phyloP scores from a whole-genome alignment of 2,888 invertebrate species.

The Bursaphelenchus okinawaensis region DNA sequence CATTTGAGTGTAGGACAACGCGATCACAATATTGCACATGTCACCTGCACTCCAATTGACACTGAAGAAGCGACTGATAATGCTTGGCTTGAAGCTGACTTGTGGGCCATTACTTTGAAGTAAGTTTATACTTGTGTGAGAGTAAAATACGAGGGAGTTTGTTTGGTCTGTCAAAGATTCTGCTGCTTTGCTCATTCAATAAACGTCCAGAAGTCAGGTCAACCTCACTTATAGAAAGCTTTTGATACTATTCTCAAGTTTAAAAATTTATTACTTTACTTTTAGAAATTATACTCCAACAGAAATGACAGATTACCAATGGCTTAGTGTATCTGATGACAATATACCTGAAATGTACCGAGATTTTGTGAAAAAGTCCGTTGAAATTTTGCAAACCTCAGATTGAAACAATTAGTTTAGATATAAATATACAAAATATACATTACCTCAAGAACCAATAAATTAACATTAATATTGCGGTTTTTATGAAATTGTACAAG shows the following conservation, averaged over 20 bases:
- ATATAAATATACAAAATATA: too few relatives aligned
- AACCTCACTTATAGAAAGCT: background rate
- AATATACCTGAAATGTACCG: background rate
- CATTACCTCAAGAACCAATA: too few relatives aligned
- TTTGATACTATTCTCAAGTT: background rate
- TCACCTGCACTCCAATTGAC: conserved; percentile 30
- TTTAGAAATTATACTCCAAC: background rate
- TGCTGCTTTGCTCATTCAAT: too few relatives aligned
- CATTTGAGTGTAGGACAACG: conserved; percentile 26
- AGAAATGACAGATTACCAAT: background rate
- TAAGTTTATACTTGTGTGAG: too few relatives aligned
- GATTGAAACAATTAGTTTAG: too few relatives aligned
- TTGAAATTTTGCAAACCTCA: background rate
- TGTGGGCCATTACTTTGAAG: conserved; percentile 36
- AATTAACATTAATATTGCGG: too few relatives aligned
- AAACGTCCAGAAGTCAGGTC: too few relatives aligned
- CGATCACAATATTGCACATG: conserved; percentile 31
- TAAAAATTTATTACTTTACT: too few relatives aligned
- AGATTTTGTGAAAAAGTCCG: background rate
- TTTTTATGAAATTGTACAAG: too few relatives aligned
- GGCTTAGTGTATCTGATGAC: background rate
- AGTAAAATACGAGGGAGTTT: too few relatives aligned
- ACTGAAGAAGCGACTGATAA: conserved; percentile 50
- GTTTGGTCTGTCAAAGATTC: too few relatives aligned
- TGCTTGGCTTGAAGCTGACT: conserved; percentile 53